Base-by-base conservation (phyloP, 2,888 invertebrate species). In the Hypomecis punctinalis region DNA sequence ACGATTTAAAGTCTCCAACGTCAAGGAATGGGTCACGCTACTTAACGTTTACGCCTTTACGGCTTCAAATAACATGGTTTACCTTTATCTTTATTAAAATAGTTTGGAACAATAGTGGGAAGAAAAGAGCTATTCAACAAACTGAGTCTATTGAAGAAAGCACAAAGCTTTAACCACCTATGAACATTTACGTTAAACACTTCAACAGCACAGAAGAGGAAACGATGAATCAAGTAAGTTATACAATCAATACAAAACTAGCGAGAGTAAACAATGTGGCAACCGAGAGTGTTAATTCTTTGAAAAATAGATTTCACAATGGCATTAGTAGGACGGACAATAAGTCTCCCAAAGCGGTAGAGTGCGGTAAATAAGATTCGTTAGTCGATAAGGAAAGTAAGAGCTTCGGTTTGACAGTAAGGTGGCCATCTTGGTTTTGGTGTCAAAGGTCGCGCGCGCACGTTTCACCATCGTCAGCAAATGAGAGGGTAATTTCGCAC, bases 331-430 rank as follows among this genome's bases (percentile, higher is more conserved):
- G 77, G 83, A 81, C 76, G 68, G 75, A 77, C 84, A 86, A 85
- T 82, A 79, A 74, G 74, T 80, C 76, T 80, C 73, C 76, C 70
- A 74, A 79, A 76, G 74, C 72, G 71, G 73, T 75, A 75, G 67
- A 66, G 66, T 80, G 78, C 82, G 67, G 80, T 82, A 83, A 85
- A 84, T 82, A 81, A 69, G 83, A 85, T 88, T 85, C 79, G 81
- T 84, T 82, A 84, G 72, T 76, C 77, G 86, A 85, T 88, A 88
- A 77, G 83, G 87, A 90, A 90, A 90, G 88, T 87, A 86, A 88
- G 83, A 88, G 88, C 82, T 81, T 84, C 81, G 83, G 80, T 89
- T 86, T 87, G 90, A 88, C 90, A 89, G 85, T 78, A 78, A 71
- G 63, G 77, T 84, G 73, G 86, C 89, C 90, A 90, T 91, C 82